Base-by-base conservation (phyloP, 2,888 invertebrate species). In the Epiblema foenella region DNA sequence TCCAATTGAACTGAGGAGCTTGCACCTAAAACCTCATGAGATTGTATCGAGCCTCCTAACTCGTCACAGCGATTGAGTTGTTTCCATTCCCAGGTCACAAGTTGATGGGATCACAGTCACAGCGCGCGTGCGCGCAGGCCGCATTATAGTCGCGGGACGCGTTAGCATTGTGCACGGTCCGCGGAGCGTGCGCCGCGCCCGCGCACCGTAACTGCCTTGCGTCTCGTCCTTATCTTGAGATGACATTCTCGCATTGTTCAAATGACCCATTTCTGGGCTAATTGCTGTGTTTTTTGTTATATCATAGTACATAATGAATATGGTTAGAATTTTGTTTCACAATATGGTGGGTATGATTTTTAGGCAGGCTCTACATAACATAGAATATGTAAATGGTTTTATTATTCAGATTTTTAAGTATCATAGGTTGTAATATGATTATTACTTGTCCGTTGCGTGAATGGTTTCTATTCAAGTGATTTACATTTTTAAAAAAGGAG, bases 161-260 rank as follows among this genome's bases (percentile, higher is more conserved):
- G 81, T 77, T 81, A 73, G 81, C 82, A 81, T 83, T 81, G 84
- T 83, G 79, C 82, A 78, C 81, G 79, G 77, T 76, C 77, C 78
- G 80, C 78, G 77, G 79, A 79, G 82, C 76, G 75, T 74, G 76
- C 82, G 79, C 79, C 76, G 75, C 83, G 80, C 79, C 71, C 72
- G 76, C 76, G 75, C 77, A 65, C 64, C 66, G 68, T 69, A 64
- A 71, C 63, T 20, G 33, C 67, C 49, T 46, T 15, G 11, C 42
- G n/a, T 52, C n/a, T n/a, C 42, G 54, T 60, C 56, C 52, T 64
- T 65, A 64, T 72, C 64, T 65, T 24, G 37, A 72, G 72, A 72
- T 69, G 69, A 65, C 62, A 71, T 66, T 49, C 46, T 69, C 51
- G 71, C 62, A 71, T 71, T 71, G 71, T 71, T 60, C 20, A 49